Conservation (phyloP, 2,888 invertebrate genomes). For the Nebria salina region DNA sequence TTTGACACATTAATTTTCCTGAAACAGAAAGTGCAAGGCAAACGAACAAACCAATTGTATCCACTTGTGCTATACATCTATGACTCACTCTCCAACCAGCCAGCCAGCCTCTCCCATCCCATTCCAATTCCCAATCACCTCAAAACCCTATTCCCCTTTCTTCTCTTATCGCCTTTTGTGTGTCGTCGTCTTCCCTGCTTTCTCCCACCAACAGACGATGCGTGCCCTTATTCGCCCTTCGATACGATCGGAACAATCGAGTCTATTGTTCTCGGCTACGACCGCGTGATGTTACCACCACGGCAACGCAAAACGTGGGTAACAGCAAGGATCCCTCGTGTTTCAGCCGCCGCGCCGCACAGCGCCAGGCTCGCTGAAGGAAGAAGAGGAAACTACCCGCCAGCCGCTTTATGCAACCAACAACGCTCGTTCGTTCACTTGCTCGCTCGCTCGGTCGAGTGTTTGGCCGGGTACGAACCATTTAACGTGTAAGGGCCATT, state of each 20-base stretch:
- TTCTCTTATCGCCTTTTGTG: not conserved
- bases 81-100: not conserved
- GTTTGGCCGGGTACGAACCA: not conserved
- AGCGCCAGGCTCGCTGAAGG: no score
- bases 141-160: not conserved
- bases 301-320: not conserved
- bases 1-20: not conserved
- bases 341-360: slow-evolving; percentile 4
- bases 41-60: not conserved
- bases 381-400: slow-evolving; percentile 5
- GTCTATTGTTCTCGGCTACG: slow-evolving; percentile 33
- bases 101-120: not conserved
- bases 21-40: not conserved
- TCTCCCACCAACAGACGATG: not conserved
- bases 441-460: not conserved
- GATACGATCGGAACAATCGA: slow-evolving; percentile 41
- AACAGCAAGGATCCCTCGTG: slow-evolving; percentile 1
- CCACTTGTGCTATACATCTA: not conserved
- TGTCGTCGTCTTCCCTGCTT: not conserved
- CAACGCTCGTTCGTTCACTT: not conserved
- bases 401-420: slow-evolving; percentile 8
- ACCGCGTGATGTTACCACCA: slow-evolving; percentile 1
- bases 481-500: slow-evolving; percentile 1
- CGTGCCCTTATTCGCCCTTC: slow-evolving; percentile 36
- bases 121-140: not conserved